These are phyloP conservation scores for Lithophane leautieri DNA, from an alignment of 2,888 invertebrate genomes.

Conservation along the genomic window DNA sequence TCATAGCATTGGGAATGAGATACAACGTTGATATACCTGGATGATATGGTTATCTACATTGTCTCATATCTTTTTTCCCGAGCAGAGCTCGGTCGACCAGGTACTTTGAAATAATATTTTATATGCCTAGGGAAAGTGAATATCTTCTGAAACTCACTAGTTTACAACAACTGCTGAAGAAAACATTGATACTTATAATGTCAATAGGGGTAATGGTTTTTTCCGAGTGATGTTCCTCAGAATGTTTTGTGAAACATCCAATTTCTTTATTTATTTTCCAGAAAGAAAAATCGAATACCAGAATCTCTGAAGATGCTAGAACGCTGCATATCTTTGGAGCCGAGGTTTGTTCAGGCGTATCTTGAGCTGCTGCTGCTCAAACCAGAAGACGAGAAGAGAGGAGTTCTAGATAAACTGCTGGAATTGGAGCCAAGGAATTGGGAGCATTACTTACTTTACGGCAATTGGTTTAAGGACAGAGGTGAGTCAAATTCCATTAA, in stretches of 20 bases:
- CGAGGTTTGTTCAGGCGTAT: constrained; percentile 93
- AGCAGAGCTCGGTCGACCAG: too few species aligned
- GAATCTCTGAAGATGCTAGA: constrained; percentile 93
- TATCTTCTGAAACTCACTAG: neutral
- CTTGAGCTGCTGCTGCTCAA: constrained; percentile 91
- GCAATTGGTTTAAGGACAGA: constrained; percentile 92
- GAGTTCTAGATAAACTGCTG: constrained; percentile 91
- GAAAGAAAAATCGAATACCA: constrained; percentile 92
- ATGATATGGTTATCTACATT: too few species aligned
- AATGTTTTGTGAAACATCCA: neutral
- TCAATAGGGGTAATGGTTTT: neutral
- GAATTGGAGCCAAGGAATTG: constrained; percentile 92
- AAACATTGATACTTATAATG: neutral
- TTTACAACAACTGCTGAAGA: neutral
- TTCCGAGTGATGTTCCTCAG: neutral
- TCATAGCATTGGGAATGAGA: too few species aligned
- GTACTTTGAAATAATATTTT: neutral
- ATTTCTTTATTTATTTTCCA: constrained; percentile 73
- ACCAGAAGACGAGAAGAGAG: constrained; percentile 88
- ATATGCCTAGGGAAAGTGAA: neutral
- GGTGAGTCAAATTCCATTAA: constrained; percentile 80
- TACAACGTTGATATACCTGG: too few species aligned
- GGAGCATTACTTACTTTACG: constrained; percentile 93
- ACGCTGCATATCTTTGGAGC: constrained; percentile 92
- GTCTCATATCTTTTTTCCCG: too few species aligned